Evolutionary conservation across 23 tunicate genomes (phyloP), one percentile per base, ranked within the genome.

Genomic region (Aplidium turbinatum): DNA sequence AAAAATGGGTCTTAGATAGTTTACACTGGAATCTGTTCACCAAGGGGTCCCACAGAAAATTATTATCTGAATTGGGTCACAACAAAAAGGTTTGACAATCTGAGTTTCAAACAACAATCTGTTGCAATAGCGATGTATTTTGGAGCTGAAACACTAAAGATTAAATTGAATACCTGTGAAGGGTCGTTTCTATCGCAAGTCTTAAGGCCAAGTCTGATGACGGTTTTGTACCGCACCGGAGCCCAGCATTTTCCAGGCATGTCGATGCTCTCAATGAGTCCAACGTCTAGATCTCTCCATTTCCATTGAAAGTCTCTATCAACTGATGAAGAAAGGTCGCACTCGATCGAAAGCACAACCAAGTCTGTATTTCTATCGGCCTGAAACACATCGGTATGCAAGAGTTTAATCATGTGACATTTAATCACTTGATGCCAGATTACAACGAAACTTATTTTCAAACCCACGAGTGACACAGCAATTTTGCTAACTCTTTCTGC

Each of bases 211-310:
- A 75, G 40, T 1, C 38, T 24, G 11, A 75, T 38, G 3, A 16
- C 25, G 11, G 80, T 57, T 2, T 35, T 58, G 24, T 57, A 24
- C 1, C 65, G 38, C 25, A 30, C 22, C 4, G 80, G 80, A 9
- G 80, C 21, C 80, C 80, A 75, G 58, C 80, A 75, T 0, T 20
- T 19, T 6, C 68, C 68, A 18, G 53, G 54, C 4, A 36, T 32
- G 1, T 54, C 31, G 5, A 75, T 24, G 48, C 80, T 75, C 23
- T 75, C 80, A 21, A 75, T 26, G 25, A 64, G 22, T 28, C 67
- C 48, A n/a, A 4, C 24, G 48, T 45, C 45, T 22, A 66, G n/a
- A 51, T 78, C 47, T 25, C 53, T 50, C 74, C 83, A 64, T 42
- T 30, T 45, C 83, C 83, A 67, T 33, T 78, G 74, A 42, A 35